Evolutionary conservation across 2,888 invertebrate species (phyloP), one percentile per base, ranked within the genome.

Genomic region (Platycheirus albimanus): DNA sequence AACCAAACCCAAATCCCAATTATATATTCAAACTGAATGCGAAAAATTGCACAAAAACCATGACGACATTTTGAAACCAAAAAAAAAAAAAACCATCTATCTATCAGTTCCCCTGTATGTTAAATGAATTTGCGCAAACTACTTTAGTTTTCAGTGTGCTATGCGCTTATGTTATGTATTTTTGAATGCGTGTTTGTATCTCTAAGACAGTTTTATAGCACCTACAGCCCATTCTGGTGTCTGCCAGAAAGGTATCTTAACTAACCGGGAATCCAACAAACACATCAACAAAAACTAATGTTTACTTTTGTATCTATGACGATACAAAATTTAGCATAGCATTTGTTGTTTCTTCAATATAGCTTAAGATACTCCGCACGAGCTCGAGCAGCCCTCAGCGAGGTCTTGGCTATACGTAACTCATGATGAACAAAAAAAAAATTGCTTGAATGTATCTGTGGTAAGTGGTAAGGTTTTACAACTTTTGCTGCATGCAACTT

Each of bases 401-500:
- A 41, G 61, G 51, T 45, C 66, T 52, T 63, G 38, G 45, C 30
- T 45, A 56, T 28, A 61, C 70, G 56, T 70, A 70, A 56, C 70
- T 38, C 20, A 43, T 56, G 47, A 13, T 28, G 28, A 6, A n/a
- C n/a, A n/a, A n/a, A 52, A 52, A 45, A 30, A 28, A 30, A 3
- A 15, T 30, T 8, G 0, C 71, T 52, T 19, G n/a, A 28, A 41
- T 67, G 81, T 81, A 43, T 80, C 28, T 19, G 67, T 79, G 74
- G 74, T 71, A 76, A 49, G 64, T 70, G 80, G 64, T 67, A 45
- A 52, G 54, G 64, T 58, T 66, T 70, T 36, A 76, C 67, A 49
- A 45, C 43, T 75, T 75, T 49, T 33, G 81, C 76, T 77, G 67
- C 77, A 77, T 81, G 81, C 81, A 81, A 81, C 81, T 71, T 81